phyloP scores from a whole-genome alignment of 2,888 invertebrate species.

The Iphiclides podalirius region DNA sequence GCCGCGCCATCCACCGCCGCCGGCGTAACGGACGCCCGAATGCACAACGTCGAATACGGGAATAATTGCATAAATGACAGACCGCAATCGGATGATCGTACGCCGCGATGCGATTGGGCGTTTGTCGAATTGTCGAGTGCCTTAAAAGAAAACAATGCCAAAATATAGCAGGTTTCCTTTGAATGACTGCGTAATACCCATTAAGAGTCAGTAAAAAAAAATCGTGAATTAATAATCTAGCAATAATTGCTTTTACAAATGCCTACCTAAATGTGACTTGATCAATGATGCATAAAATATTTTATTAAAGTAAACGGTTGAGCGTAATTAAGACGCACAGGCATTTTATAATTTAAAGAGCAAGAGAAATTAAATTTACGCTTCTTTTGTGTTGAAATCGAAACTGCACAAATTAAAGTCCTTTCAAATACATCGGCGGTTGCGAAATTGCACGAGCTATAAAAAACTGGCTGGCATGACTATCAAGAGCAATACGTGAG shows the following conservation, averaged over 20 bases:
- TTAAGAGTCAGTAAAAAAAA: no score
- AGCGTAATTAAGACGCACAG: neutral
- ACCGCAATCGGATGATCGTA: constrained; percentile 28
- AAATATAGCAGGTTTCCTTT: constrained; percentile 59
- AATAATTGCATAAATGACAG: constrained; percentile 32
- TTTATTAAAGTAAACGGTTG: constrained; percentile 1
- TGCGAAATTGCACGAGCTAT: constrained; percentile 26
- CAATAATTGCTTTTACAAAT: no score
- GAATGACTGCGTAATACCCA: no score
- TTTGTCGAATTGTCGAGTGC: constrained; percentile 36
- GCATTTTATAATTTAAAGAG: constrained; percentile 12
- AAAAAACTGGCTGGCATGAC: constrained; percentile 32
- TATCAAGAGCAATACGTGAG: constrained; percentile 40
- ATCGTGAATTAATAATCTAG: no score
- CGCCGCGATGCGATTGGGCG: constrained; percentile 22
- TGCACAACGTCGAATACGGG: constrained; percentile 30
- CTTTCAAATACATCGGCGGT: constrained; percentile 21
- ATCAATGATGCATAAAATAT: no score
- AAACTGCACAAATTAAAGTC: constrained; percentile 20
- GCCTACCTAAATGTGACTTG: no score
- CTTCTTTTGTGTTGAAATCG: constrained; percentile 18
- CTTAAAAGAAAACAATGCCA: constrained; percentile 45
- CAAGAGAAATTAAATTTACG: constrained; percentile 11
- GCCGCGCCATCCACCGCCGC: constrained; percentile 41
- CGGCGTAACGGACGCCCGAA: constrained; percentile 32